Evolutionary conservation across 2,113 vertebrate genomes (phyloP).

Genomic region (Myrmophylax atrothorax): DNA sequence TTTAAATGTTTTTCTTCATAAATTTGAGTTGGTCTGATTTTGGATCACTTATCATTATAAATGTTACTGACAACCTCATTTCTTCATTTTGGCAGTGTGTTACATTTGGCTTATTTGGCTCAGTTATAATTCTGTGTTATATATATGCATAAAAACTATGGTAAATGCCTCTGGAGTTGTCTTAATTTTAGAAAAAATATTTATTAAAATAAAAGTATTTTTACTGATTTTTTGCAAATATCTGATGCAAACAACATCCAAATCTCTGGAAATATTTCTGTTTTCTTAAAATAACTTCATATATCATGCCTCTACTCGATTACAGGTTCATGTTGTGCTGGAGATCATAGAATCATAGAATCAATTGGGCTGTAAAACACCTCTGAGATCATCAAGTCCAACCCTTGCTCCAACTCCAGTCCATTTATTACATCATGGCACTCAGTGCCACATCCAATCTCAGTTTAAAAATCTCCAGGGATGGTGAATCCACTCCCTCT

Average conservation of each 20-base stretch:
- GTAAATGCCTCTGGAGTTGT: background rate
- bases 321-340: background rate
- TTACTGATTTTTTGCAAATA: background rate
- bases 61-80: background rate
- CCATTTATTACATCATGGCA: too few species aligned
- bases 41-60: background rate
- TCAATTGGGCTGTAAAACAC: too few species aligned
- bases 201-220: background rate
- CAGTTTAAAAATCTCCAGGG: too few species aligned
- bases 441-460: too few species aligned
- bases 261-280: background rate
- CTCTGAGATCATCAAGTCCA: too few species aligned
- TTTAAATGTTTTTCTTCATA: background rate
- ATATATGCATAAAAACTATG: background rate
- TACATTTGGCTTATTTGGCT: too few species aligned
- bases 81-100: background rate
- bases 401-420: too few species aligned
- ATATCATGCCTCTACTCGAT: background rate
- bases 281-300: background rate
- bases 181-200: background rate
- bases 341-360: too few species aligned
- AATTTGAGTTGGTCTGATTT: background rate
- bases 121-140: background rate
- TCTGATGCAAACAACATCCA: background rate
- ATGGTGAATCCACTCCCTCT: too few species aligned